phyloP scores from a whole-genome alignment of 2,113 vertebrate genomes.

The Elachura formosa region DNA sequence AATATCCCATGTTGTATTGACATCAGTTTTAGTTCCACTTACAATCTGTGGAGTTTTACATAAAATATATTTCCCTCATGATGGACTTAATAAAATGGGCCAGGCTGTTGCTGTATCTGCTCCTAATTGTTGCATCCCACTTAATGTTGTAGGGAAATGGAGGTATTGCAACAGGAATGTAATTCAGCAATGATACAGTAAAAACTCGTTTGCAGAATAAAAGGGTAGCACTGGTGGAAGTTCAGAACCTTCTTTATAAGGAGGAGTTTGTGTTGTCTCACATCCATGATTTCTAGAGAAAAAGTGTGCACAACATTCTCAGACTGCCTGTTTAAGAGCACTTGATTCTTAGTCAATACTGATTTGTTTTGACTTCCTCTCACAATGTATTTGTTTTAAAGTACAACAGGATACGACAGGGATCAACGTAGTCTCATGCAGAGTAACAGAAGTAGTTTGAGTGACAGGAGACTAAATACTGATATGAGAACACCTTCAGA shows the following conservation, averaged over 20 bases:
- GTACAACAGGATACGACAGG: neutral
- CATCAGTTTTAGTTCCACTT: neutral
- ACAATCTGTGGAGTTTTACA: neutral
- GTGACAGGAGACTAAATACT: neutral
- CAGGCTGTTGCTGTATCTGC: neutral
- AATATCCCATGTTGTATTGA: neutral
- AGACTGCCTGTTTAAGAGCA: neutral
- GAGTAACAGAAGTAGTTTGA: neutral
- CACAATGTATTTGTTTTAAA: neutral
- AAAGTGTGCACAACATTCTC: neutral
- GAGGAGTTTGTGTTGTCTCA: neutral
- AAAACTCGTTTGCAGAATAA: neutral
- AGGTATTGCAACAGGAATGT: neutral
- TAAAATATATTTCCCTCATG: neutral
- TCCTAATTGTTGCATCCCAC: neutral
- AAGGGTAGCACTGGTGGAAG: neutral
- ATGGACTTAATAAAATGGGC: neutral
- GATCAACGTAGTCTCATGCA: neutral
- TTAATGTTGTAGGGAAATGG: neutral
- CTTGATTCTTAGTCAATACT: neutral
- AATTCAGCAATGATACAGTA: neutral
- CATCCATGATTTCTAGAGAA: neutral
- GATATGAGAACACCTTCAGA: neutral
- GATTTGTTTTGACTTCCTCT: slow-evolving; percentile 4
- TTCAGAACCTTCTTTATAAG: neutral